Conservation (phyloP, 2,113 vertebrate species). For the Crotalus tigris region DNA sequence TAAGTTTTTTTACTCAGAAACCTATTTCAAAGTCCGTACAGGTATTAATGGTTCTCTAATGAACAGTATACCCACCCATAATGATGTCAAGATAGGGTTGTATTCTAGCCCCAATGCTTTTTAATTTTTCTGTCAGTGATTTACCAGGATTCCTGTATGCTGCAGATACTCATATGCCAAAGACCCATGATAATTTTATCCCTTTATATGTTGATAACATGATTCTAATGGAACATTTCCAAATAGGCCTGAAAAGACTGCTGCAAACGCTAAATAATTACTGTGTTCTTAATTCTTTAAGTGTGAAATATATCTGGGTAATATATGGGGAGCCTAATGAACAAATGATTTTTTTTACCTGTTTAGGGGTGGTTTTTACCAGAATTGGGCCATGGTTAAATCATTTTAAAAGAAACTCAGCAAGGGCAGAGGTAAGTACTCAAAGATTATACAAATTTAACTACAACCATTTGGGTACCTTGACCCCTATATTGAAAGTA, state of each 20-base stretch:
- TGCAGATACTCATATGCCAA: neutral
- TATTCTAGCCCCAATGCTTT: neutral
- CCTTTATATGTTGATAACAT: too few relatives aligned
- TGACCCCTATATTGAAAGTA: neutral
- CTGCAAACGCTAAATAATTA: too few relatives aligned
- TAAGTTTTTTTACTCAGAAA: too few relatives aligned
- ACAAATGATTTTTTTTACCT: neutral
- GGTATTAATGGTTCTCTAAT: neutral
- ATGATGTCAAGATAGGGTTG: neutral
- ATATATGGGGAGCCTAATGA: neutral
- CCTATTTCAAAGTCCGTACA: too few relatives aligned
- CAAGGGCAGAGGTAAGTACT: neutral
- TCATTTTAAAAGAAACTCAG: neutral
- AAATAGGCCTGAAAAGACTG: too few relatives aligned
- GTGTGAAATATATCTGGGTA: neutral
- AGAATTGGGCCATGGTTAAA: neutral
- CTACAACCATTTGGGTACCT: neutral
- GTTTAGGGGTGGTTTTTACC: neutral
- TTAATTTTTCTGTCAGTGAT: neutral
- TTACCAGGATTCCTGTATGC: neutral
- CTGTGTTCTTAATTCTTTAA: too few relatives aligned
- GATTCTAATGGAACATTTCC: too few relatives aligned
- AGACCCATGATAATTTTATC: neutral
- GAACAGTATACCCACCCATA: neutral
- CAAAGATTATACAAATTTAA: neutral